Percentiles rank a stretch among this genome's conserved stretches.
Evolutionary conservation across 2,113 vertebrate species (phyloP).

Genomic region (Coracopsis vasa): DNA sequence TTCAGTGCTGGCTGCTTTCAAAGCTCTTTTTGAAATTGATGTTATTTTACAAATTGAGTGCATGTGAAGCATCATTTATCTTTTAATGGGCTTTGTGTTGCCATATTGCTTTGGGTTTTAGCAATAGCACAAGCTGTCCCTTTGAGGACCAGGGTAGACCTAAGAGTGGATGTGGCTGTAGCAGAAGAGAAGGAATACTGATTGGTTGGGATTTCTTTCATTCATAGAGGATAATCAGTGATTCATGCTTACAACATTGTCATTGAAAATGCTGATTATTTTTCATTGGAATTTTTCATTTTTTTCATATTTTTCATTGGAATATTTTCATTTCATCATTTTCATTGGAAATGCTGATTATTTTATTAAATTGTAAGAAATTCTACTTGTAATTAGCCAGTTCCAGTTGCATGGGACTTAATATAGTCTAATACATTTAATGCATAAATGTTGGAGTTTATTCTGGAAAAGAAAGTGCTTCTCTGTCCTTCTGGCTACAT

Average conservation of each 20-base stretch:
- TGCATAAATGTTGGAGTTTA: background rate
- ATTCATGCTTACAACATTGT: background rate
- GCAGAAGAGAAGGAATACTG: background rate
- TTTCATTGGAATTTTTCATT: background rate
- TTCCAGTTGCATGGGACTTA: background rate
- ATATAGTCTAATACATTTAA: background rate
- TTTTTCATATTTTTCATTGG: background rate
- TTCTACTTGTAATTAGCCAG: background rate
- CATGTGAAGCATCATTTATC: background rate
- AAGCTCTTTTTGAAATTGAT: background rate
- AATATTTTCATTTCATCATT: background rate
- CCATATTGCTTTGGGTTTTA: background rate
- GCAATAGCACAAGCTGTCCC: background rate
- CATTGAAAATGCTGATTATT: background rate
- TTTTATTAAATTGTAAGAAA: background rate
- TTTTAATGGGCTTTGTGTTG: background rate
- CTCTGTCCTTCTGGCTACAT: background rate
- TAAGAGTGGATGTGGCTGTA: background rate
- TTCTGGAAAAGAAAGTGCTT: background rate
- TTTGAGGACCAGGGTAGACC: background rate
- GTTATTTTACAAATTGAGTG: background rate
- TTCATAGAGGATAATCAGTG: background rate
- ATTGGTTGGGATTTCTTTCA: background rate
- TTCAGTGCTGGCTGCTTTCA: background rate
- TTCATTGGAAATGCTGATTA: background rate